These are phyloP conservation scores for Caenorhabditis doughertyi DNA, from an alignment of 2,888 invertebrate genomes.

Conservation along the genomic window DNA sequence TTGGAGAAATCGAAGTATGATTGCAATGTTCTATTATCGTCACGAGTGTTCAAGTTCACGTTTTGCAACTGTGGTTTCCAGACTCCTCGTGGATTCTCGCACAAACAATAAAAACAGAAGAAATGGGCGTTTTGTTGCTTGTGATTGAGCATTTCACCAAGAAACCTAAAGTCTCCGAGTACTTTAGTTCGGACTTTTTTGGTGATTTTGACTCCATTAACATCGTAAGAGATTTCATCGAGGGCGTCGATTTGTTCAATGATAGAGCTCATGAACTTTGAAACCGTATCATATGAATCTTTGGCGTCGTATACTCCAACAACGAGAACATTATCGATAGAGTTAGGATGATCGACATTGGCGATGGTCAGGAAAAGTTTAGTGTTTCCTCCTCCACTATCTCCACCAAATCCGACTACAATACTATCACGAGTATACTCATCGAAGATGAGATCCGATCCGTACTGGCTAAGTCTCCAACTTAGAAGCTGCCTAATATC, in stretches of 20 bases:
- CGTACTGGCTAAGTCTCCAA: no score
- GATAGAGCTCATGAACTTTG: no score
- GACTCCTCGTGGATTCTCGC: no score
- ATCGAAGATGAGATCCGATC: not conserved
- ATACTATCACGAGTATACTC: not conserved
- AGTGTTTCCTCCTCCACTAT: not conserved
- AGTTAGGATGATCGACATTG: not conserved
- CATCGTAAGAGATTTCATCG: not conserved
- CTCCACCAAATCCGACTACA: slow-evolving; percentile 8
- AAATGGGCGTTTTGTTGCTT: no score
- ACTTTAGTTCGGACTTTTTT: not conserved
- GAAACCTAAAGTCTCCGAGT: not conserved
- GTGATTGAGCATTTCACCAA: not conserved
- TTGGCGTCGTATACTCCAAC: not conserved
- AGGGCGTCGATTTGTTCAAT: no score
- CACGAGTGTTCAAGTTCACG: no score
- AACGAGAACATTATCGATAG: not conserved
- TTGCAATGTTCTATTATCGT: no score
- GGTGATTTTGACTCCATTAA: not conserved
- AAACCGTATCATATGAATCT: not conserved
- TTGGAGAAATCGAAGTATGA: no score
- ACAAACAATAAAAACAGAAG: no score
- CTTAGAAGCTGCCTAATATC: no score
- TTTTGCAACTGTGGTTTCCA: no score
- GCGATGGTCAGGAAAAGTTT: not conserved